These are phyloP conservation scores for Podarcis cretensis DNA, from an alignment of 2,113 vertebrate genomes.

Conservation along the genomic window DNA sequence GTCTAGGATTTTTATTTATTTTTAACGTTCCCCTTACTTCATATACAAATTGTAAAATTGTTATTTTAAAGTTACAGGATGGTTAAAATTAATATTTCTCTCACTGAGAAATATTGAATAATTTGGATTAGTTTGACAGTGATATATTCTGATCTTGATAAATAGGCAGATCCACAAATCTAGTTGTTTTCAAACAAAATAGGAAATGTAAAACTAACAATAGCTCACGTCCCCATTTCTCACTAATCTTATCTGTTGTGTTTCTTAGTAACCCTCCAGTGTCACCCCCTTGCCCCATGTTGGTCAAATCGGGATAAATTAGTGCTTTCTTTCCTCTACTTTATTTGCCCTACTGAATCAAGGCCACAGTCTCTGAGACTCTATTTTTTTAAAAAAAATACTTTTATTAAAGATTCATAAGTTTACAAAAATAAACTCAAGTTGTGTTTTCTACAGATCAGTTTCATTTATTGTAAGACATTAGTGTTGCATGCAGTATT, in stretches of 20 bases:
- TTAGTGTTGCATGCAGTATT: no score
- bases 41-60: neutral
- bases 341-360: neutral
- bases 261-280: no score
- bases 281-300: neutral
- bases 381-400: rapidly evolving
- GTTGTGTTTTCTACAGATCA: no score
- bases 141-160: no score
- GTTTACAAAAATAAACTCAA: no score
- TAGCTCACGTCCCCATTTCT: no score
- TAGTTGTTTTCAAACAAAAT: no score
- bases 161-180: no score
- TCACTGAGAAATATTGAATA: neutral
- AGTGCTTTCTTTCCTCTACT: neutral
- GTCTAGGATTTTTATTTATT: neutral
- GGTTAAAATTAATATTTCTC: neutral
- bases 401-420: no score
- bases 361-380: neutral
- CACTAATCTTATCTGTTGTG: no score
- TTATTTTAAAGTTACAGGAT: neutral
- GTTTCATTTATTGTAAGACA: no score
- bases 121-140: neutral
- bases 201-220: no score
- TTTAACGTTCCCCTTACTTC: neutral
- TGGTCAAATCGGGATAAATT: neutral